These are phyloP conservation scores for Leucoptera coffeella DNA, from an alignment of 2,888 invertebrate genomes.

Conservation along the genomic window DNA sequence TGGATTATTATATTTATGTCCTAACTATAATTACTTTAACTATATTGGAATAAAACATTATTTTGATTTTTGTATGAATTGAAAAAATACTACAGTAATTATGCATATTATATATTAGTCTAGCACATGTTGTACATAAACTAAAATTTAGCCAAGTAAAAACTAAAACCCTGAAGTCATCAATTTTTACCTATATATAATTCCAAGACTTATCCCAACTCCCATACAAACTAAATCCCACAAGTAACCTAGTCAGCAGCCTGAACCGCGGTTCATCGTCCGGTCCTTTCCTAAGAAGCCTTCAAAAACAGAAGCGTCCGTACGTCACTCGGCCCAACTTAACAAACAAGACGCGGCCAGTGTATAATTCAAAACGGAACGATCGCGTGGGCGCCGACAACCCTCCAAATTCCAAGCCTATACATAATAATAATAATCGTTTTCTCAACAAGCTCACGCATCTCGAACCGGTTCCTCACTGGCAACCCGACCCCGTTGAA, in stretches of 20 bases:
- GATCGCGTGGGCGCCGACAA: conserved; percentile 9
- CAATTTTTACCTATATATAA: too few species aligned
- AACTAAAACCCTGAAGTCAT: too few species aligned
- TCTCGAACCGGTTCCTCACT: conserved; percentile 20
- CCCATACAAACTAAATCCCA: conserved; percentile 1
- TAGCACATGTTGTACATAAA: too few species aligned
- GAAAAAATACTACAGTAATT: too few species aligned
- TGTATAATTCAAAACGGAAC: conserved; percentile 5
- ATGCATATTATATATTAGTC: too few species aligned
- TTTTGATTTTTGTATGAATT: too few species aligned
- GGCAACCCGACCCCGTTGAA: conserved; percentile 1
- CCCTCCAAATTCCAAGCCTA: conserved; percentile 21
- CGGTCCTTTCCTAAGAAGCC: too few species aligned
- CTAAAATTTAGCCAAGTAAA: too few species aligned
- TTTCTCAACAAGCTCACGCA: conserved; percentile 30
- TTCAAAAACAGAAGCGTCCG: conserved; percentile 3
- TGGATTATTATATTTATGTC: too few species aligned
- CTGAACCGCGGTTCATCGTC: too few species aligned
- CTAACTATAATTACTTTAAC: too few species aligned
- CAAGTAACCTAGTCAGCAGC: not conserved
- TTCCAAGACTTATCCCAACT: not conserved
- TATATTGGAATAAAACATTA: too few species aligned
- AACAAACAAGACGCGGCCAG: conserved; percentile 2
- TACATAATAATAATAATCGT: conserved; percentile 23
- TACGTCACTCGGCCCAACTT: conserved; percentile 3